Percentiles rank a stretch among this genome's conserved stretches.
These are phyloP conservation scores for Parnassius apollo DNA, from an alignment of 2,888 invertebrate genomes.

Conservation along the genomic window DNA sequence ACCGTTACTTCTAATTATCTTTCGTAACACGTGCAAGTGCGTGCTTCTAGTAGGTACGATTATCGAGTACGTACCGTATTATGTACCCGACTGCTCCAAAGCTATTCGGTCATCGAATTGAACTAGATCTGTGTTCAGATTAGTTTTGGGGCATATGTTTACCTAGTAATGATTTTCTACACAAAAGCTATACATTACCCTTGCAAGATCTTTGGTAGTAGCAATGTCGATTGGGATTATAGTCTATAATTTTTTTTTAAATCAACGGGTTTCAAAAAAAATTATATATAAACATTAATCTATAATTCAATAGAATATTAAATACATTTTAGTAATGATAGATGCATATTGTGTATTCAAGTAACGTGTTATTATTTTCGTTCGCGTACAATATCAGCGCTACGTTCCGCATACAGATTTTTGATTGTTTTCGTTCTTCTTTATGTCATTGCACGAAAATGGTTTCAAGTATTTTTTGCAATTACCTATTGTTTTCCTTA, in stretches of 20 bases:
- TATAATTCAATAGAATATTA: too few species aligned
- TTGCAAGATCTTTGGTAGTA: too few species aligned
- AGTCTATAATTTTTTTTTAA: too few species aligned
- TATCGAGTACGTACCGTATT: slow-evolving; percentile 19
- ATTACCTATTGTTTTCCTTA: too few species aligned
- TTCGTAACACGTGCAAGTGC: slow-evolving; percentile 32
- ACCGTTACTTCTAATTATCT: slow-evolving; percentile 34
- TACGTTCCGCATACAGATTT: slow-evolving; percentile 9
- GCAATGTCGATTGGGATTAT: too few species aligned
- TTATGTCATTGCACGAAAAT: background rate
- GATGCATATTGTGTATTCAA: slow-evolving; percentile 6
- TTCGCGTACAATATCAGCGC: slow-evolving; percentile 4
- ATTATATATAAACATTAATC: too few species aligned
- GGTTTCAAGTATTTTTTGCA: too few species aligned
- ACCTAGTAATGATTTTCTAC: too few species aligned
- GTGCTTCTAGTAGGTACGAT: slow-evolving; percentile 22
- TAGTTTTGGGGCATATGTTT: too few species aligned
- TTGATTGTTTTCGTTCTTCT: slow-evolving; percentile 7
- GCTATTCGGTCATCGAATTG: slow-evolving; percentile 23
- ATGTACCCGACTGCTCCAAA: slow-evolving; percentile 13
- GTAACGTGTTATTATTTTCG: slow-evolving; percentile 5
- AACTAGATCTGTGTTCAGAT: too few species aligned
- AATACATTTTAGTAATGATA: background rate
- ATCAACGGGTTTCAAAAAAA: too few species aligned
- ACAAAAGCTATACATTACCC: too few species aligned